Evolutionary conservation across 2,888 invertebrate genomes (phyloP).

Genomic region (Limenitis camilla): DNA sequence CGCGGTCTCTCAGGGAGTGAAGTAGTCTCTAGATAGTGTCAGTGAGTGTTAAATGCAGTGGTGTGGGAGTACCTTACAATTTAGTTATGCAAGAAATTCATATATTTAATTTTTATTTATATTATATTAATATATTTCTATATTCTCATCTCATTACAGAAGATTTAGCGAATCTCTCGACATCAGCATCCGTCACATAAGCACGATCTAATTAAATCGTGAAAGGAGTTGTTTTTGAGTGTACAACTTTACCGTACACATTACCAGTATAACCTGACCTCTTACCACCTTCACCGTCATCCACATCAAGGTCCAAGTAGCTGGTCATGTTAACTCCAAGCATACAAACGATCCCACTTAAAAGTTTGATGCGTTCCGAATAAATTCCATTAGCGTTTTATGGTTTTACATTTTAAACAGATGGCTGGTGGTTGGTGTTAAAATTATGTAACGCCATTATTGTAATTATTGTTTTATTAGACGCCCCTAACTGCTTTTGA

Average conservation of each 20-base stretch:
- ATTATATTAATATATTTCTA: background rate
- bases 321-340: conserved; percentile 35
- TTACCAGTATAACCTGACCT: conserved; percentile 37
- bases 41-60: too few species aligned
- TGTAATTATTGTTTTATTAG: too few species aligned
- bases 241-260: conserved; percentile 42
- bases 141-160: background rate
- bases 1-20: too few species aligned
- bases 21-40: too few species aligned
- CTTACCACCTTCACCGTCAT: conserved; percentile 23
- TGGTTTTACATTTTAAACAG: conserved; percentile 56
- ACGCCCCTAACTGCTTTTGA: too few species aligned
- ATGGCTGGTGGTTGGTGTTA: conserved; percentile 40
- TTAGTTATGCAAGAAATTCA: too few species aligned
- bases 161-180: background rate
- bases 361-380: conserved; percentile 65
- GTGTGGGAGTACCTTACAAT: too few species aligned
- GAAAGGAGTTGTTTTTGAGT: conserved; percentile 54
- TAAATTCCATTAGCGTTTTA: conserved; percentile 65
- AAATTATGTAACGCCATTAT: conserved; percentile 4
- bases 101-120: too few species aligned
- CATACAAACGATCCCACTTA: conserved; percentile 66
- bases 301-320: conserved; percentile 27
- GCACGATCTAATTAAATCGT: conserved; percentile 59
- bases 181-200: conserved; percentile 45